These are phyloP conservation scores for Drosophila melanica DNA, from an alignment of 1,140 invertebrate genomes.

Conservation along the genomic window DNA sequence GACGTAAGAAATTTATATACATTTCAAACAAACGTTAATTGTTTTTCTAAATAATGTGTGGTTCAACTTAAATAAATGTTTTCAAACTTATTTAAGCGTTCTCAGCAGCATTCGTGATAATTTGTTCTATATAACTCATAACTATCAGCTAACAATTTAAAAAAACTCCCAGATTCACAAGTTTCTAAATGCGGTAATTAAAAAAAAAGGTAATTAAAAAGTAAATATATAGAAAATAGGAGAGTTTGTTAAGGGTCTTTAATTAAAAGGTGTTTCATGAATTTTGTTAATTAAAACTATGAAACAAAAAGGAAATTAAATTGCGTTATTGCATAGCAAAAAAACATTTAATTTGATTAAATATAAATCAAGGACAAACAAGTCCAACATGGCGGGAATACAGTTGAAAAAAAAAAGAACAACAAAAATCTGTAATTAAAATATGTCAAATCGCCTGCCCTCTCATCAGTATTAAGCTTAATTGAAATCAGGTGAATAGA, in stretches of 20 bases:
- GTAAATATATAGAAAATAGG: not conserved
- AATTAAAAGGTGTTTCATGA: not conserved
- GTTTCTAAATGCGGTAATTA: not conserved
- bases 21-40: constrained; percentile 1
- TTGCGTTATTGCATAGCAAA: constrained; percentile 39
- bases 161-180: not conserved
- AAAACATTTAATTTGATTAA: constrained; percentile 24
- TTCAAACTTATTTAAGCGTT: constrained; percentile 14
- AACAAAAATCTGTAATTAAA: constrained; percentile 10
- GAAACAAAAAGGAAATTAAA: constrained; percentile 14
- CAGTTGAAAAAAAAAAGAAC: constrained; percentile 19
- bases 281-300: constrained; percentile 8
- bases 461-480: constrained; percentile 11
- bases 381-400: constrained; percentile 20
- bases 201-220: too few species aligned
- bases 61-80: not conserved
- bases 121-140: constrained; percentile 16
- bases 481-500: constrained; percentile 27
- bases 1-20: not conserved
- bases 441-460: not conserved
- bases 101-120: constrained; percentile 28
- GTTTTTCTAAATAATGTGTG: constrained; percentile 13
- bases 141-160: not conserved
- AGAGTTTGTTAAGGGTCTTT: not conserved
- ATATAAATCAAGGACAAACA: constrained; percentile 5